phyloP scores from a whole-genome alignment of 2,888 invertebrate genomes.

The Choristoneura rosaceana region DNA sequence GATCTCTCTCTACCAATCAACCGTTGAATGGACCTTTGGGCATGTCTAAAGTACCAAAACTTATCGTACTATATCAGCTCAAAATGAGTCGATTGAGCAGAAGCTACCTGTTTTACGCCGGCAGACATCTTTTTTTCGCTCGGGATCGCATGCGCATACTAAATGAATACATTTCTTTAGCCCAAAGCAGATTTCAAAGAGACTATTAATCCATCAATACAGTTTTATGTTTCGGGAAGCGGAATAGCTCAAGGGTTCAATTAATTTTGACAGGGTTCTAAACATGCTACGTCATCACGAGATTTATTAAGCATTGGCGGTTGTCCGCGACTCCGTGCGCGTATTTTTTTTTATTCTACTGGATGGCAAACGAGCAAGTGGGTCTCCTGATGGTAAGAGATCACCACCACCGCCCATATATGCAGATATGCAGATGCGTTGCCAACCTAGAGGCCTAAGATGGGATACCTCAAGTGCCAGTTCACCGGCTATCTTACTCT shows the following conservation, averaged over 20 bases:
- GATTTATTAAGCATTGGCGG: not conserved
- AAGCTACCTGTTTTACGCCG: constrained; percentile 82
- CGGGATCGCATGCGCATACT: constrained; percentile 58
- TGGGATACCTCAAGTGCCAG: too few relatives aligned
- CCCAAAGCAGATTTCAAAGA: constrained; percentile 43
- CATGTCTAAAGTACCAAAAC: constrained; percentile 63
- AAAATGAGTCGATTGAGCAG: constrained; percentile 70
- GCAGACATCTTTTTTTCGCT: constrained; percentile 69
- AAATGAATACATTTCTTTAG: constrained; percentile 50
- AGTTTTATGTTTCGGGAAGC: constrained; percentile 33
- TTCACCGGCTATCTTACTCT: too few relatives aligned
- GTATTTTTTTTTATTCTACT: too few relatives aligned
- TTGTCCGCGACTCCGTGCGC: too few relatives aligned
- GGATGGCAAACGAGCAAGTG: too few relatives aligned
- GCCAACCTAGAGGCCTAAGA: too few relatives aligned
- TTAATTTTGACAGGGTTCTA: not conserved
- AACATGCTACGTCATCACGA: not conserved
- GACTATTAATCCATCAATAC: constrained; percentile 36
- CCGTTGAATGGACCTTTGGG: too few relatives aligned
- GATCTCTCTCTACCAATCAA: too few relatives aligned
- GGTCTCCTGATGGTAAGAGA: too few relatives aligned
- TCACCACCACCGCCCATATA: too few relatives aligned
- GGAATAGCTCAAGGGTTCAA: constrained; percentile 27
- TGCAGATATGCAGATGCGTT: too few relatives aligned
- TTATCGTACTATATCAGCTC: constrained; percentile 30